A percentile compares a stretch with the other conserved stretches of the same genome.
Conservation (phyloP, 2,888 invertebrate species). For the Piscicola geometra region DNA sequence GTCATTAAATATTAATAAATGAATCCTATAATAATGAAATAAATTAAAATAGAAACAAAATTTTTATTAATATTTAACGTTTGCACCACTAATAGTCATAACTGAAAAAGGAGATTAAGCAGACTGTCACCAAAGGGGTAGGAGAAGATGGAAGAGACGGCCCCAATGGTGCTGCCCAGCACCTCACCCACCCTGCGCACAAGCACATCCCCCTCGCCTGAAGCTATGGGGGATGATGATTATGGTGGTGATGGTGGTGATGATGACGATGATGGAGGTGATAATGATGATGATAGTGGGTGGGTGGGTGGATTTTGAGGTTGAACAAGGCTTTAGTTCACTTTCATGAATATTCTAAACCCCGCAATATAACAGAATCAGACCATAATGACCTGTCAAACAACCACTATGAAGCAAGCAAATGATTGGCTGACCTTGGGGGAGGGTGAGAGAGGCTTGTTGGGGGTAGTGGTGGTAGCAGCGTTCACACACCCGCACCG, state of each 20-base stretch:
- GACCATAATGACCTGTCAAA: too few species aligned
- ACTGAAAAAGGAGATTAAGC: too few species aligned
- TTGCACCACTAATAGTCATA: neutral
- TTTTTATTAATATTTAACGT: neutral
- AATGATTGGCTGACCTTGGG: neutral
- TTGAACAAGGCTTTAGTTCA: too few species aligned
- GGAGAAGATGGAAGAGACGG: conserved; percentile 68
- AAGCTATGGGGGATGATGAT: too few species aligned
- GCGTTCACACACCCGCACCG: conserved; percentile 70
- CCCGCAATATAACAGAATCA: too few species aligned
- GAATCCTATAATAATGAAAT: neutral
- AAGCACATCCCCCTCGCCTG: conserved; percentile 24
- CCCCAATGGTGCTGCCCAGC: conserved; percentile 67
- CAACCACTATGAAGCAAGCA: neutral
- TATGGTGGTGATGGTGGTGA: neutral
- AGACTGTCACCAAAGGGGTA: conserved; percentile 70
- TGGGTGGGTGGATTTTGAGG: too few species aligned
- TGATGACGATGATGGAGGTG: neutral
- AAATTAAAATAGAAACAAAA: conserved; percentile 2
- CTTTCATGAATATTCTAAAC: too few species aligned
- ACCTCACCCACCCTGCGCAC: conserved; percentile 63
- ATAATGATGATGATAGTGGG: neutral
- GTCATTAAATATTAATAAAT: neutral
- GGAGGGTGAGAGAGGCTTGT: neutral
- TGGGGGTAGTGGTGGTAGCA: too few species aligned